Evolutionary conservation across 2,797 vertebrate genomes (phyloP), one percentile per base, ranked within the genome.

Genomic region (Centropyge bicolor): DNA sequence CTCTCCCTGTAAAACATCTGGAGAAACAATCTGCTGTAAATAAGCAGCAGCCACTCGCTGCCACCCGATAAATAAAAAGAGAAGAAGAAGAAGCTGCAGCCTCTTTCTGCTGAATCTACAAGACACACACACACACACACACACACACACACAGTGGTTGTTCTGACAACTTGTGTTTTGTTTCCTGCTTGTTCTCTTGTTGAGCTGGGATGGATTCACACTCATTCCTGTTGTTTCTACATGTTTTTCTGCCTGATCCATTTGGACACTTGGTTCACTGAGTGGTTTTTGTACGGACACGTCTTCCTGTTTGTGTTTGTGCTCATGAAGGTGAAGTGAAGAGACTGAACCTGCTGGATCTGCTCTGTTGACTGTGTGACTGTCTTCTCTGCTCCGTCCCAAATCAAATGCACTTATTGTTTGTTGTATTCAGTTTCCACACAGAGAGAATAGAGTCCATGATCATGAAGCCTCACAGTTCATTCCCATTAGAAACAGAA

Each of bases 21-120:
- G 93, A 95, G 91, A 91, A 95, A 93, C 94, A 94, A 95, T 95
- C 93, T 94, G 93, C 91, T 91, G 91, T 93, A 93, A 95, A 94
- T 93, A 94, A 93, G 92, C 92, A 92, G 91, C 94, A 92, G 91
- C 84, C 66, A 90, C 81, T 94, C 88, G 88, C 90, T 93, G 92
- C 91, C 92, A 94, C 93, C 88, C 90, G 92, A 95, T 95, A 94
- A 95, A 95, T 95, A 95, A 95, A 85, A 88, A 65, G 82, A 70
- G 79, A 76, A 91, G 73, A 76, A 91, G 73, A 82, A 89, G 85
- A 85, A 90, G 89, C 84, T 88, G 90, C 88, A 82, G 76, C 77
- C 27, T 64, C 48, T 83, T 83, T 84, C 84, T 89, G 86, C 74
- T 82, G 72, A 78, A 56, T 82, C 71, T 74, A 86, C 87, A 88